A percentile compares a stretch with the other conserved stretches of the same genome.
These are phyloP conservation scores for Griposia aprilina DNA, from an alignment of 2,888 invertebrate genomes.

Conservation along the genomic window DNA sequence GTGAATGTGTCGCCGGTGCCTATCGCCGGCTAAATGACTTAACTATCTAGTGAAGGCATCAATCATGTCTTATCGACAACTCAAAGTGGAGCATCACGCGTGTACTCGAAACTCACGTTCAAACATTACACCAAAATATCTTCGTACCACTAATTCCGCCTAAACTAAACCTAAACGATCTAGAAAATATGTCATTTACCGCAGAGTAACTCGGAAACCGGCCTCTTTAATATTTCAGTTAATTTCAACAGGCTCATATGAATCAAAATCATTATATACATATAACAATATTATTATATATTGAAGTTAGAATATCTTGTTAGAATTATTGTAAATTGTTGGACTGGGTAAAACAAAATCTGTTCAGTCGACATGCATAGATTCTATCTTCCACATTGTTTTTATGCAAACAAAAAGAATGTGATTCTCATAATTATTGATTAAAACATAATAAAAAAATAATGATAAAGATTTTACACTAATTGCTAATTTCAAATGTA, in stretches of 20 bases:
- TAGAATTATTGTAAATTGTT: slow-evolving; percentile 47
- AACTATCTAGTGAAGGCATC: slow-evolving; percentile 85
- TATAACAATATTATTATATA: slow-evolving; percentile 81
- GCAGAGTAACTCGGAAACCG: slow-evolving; percentile 65
- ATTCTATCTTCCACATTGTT: slow-evolving; percentile 43
- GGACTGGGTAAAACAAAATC: slow-evolving; percentile 39
- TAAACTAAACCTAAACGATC: slow-evolving; percentile 86
- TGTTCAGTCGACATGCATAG: slow-evolving; percentile 55
- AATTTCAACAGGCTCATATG: slow-evolving; percentile 76
- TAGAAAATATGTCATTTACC: slow-evolving; percentile 75
- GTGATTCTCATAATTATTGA: slow-evolving; percentile 49
- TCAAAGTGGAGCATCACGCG: slow-evolving; percentile 79
- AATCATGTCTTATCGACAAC: slow-evolving; percentile 80
- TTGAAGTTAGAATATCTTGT: slow-evolving; percentile 61
- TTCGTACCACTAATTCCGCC: slow-evolving; percentile 83
- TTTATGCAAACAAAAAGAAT: slow-evolving; percentile 38
- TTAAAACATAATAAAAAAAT: slow-evolving; percentile 52
- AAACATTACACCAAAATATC: slow-evolving; percentile 84
- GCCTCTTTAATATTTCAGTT: slow-evolving; percentile 65
- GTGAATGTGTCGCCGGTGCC: slow-evolving; percentile 49
- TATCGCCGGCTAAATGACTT: slow-evolving; percentile 70
- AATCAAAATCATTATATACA: slow-evolving; percentile 87
- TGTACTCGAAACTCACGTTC: slow-evolving; percentile 78
- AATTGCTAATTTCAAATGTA: slow-evolving; percentile 72
- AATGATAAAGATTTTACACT: slow-evolving; percentile 53